Evolutionary conservation across 2,888 invertebrate species (phyloP).

Genomic region (Agriopis aurantiaria): DNA sequence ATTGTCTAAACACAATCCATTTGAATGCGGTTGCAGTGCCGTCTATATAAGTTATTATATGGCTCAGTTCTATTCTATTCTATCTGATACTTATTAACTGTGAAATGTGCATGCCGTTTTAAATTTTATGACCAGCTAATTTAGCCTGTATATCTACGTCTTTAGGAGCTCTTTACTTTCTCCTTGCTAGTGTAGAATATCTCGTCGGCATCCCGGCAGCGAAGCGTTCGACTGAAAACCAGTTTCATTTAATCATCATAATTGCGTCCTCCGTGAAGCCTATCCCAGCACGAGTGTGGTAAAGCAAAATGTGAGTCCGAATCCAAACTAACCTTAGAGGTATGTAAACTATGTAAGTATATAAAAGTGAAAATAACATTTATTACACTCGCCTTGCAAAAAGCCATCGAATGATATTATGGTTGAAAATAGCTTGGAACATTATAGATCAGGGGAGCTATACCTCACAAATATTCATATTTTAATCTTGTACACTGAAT

Average conservation of each 20-base stretch:
- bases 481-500: too few relatives aligned
- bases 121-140: conserved; percentile 40
- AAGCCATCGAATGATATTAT: too few relatives aligned
- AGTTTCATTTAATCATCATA: conserved; percentile 85
- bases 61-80: conserved; percentile 30
- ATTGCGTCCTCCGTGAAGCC: conserved; percentile 83
- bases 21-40: conserved; percentile 41
- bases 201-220: conserved; percentile 69
- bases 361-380: too few relatives aligned
- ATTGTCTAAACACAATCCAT: neutral
- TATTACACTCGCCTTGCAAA: too few relatives aligned
- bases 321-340: conserved; percentile 42
- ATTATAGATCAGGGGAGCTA: too few relatives aligned
- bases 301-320: conserved; percentile 53
- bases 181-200: conserved; percentile 53
- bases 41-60: conserved; percentile 10
- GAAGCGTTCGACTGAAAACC: conserved; percentile 72
- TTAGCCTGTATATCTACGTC: conserved; percentile 44
- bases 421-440: too few relatives aligned
- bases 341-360: neutral
- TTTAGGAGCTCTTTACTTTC: conserved; percentile 42
- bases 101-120: conserved; percentile 35
- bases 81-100: conserved; percentile 42
- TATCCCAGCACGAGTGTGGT: conserved; percentile 64
- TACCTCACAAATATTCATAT: too few relatives aligned